Percentiles rank a stretch among this genome's conserved stretches.
Evolutionary conservation across 2,888 invertebrate species (phyloP).

Genomic region (Tachina grossa): DNA sequence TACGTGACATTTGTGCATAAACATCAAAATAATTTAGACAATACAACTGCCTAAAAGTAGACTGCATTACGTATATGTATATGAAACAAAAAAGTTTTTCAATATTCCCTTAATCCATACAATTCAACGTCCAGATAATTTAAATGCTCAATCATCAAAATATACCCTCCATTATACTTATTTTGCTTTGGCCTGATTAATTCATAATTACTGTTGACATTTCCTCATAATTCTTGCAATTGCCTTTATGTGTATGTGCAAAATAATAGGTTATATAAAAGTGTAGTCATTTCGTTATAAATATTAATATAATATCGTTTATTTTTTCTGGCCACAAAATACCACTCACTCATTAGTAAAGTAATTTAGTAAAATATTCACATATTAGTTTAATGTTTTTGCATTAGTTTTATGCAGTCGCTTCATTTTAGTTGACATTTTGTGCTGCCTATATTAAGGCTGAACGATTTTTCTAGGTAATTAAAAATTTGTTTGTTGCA

Average conservation of each 20-base stretch:
- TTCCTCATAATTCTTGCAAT: conserved; percentile 34
- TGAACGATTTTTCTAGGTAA: neutral
- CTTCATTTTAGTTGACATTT: neutral
- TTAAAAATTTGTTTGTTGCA: neutral
- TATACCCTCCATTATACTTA: neutral
- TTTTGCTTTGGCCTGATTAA: conserved; percentile 20
- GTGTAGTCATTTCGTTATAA: conserved; percentile 8
- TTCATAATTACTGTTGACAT: conserved; percentile 61
- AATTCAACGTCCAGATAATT: neutral
- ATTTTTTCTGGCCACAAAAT: conserved; percentile 20
- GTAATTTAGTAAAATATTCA: conserved; percentile 60
- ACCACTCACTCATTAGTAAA: conserved; percentile 55
- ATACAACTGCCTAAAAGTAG: conserved; percentile 34
- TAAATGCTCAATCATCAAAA: neutral
- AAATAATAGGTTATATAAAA: neutral
- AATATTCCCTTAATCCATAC: conserved; percentile 4
- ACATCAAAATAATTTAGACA: neutral
- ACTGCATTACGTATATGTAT: neutral
- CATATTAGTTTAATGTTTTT: conserved; percentile 45
- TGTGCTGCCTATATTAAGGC: conserved; percentile 33
- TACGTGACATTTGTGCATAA: conserved; percentile 49
- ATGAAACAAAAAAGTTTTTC: conserved; percentile 4
- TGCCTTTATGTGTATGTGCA: neutral
- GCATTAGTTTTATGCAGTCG: neutral
- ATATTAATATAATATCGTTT: neutral